Conservation (phyloP, 1,140 invertebrate genomes). For the Tetramorium alpestre region DNA sequence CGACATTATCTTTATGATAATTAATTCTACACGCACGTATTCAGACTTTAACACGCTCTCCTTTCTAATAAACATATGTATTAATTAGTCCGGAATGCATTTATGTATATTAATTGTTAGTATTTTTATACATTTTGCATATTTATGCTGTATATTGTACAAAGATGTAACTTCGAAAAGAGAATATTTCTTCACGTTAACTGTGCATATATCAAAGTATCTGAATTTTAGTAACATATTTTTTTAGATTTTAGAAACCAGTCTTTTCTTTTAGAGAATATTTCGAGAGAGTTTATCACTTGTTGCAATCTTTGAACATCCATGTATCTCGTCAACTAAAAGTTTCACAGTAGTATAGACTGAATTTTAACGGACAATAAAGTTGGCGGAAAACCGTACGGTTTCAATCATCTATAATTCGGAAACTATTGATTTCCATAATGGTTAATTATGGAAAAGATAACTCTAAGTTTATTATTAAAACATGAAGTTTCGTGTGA, state of each 20-base stretch:
- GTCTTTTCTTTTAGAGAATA: not conserved
- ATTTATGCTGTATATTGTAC: not conserved
- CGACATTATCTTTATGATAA: constrained; percentile 16
- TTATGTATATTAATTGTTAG: not conserved
- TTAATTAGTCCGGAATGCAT: not conserved
- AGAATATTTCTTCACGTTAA: not conserved
- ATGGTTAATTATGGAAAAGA: not conserved
- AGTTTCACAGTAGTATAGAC: not conserved
- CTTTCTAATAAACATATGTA: not conserved
- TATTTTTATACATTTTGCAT: not conserved
- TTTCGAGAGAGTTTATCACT: not conserved
- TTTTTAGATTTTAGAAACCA: not conserved
- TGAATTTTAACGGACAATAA: not conserved
- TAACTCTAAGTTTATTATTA: not conserved
- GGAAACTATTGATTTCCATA: not conserved
- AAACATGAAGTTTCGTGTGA: constrained; percentile 6
- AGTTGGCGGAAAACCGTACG: not conserved
- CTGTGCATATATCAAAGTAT: not conserved
- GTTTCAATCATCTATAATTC: not conserved
- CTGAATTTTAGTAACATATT: not conserved
- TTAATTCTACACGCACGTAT: constrained; percentile 16
- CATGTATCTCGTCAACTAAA: not conserved
- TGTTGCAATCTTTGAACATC: constrained; percentile 12
- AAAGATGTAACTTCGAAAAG: not conserved
- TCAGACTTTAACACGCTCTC: not conserved